These are phyloP conservation scores for Spodoptera picta DNA, from an alignment of 2,888 invertebrate genomes.

Conservation along the genomic window DNA sequence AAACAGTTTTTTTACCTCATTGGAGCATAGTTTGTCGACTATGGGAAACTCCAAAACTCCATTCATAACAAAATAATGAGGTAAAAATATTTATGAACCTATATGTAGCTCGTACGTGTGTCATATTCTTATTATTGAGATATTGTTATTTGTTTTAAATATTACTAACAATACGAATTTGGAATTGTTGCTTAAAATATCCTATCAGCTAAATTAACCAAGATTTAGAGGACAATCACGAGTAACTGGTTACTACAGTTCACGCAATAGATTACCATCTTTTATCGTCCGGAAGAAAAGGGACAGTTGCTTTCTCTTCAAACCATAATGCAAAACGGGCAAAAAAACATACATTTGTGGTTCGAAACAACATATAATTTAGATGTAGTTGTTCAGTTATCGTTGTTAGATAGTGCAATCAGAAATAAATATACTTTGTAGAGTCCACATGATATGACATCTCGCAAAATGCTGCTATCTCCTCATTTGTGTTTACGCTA, in stretches of 20 bases:
- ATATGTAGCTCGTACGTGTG: too few relatives aligned
- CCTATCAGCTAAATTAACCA: conserved; percentile 24
- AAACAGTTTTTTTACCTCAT: too few relatives aligned
- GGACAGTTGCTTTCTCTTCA: background rate
- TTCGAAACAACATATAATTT: conserved; percentile 49
- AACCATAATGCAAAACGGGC: background rate
- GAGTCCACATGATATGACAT: conserved; percentile 75
- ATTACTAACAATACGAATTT: too few relatives aligned
- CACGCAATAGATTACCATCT: conserved; percentile 31
- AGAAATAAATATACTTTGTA: conserved; percentile 76
- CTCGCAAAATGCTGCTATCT: conserved; percentile 77
- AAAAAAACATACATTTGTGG: conserved; percentile 8
- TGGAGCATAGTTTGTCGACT: too few relatives aligned
- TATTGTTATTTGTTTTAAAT: too few relatives aligned
- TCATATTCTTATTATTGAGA: too few relatives aligned
- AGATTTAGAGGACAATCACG: conserved; percentile 18
- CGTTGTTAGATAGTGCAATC: conserved; percentile 74
- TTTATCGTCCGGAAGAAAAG: conserved; percentile 1
- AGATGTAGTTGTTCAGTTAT: conserved; percentile 61
- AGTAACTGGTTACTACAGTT: conserved; percentile 15
- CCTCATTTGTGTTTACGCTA: conserved; percentile 73
- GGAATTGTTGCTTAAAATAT: too few relatives aligned
- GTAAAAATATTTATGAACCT: too few relatives aligned
- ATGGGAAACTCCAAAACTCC: too few relatives aligned
- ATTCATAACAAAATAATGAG: too few relatives aligned